Conservation (phyloP, 2,797 vertebrate genomes). For the Vultur gryphus region DNA sequence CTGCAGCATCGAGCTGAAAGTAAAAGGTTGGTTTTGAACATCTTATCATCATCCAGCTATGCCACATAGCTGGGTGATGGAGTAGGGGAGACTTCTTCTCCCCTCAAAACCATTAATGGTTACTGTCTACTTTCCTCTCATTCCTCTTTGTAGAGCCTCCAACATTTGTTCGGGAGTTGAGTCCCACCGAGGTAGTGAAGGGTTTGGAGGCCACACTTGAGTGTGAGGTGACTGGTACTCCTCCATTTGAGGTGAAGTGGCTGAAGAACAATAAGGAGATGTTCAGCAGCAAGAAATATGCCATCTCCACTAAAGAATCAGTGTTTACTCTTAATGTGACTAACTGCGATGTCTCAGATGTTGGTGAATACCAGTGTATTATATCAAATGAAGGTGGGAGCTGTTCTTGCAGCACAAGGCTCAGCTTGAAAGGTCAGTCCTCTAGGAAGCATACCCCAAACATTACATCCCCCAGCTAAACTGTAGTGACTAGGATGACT, state of each 20-base stretch:
- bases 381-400: conserved; percentile 92
- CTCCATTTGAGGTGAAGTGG: conserved; percentile 92
- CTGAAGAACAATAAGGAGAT: conserved; percentile 92
- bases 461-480: background rate
- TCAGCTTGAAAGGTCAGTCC: conserved; percentile 94
- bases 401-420: conserved; percentile 83
- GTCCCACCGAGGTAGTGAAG: conserved; percentile 83
- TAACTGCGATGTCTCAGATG: conserved; percentile 85
- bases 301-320: conserved; percentile 78
- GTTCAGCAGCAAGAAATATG: conserved; percentile 89
- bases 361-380: conserved; percentile 92
- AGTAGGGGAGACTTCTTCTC: background rate
- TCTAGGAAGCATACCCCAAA: background rate
- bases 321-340: conserved; percentile 84
- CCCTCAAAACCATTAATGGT: background rate
- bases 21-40: conserved; percentile 89
- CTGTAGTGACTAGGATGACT: background rate
- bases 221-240: conserved; percentile 86
- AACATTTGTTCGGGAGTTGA: conserved; percentile 83
- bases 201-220: conserved; percentile 81
- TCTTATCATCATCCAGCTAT: background rate
- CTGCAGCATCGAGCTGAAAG: conserved; percentile 93
- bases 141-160: conserved; percentile 86
- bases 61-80: background rate
- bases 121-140: conserved; percentile 25